These are phyloP conservation scores for Lomographa bimaculata DNA, from an alignment of 2,888 invertebrate genomes.

Conservation along the genomic window DNA sequence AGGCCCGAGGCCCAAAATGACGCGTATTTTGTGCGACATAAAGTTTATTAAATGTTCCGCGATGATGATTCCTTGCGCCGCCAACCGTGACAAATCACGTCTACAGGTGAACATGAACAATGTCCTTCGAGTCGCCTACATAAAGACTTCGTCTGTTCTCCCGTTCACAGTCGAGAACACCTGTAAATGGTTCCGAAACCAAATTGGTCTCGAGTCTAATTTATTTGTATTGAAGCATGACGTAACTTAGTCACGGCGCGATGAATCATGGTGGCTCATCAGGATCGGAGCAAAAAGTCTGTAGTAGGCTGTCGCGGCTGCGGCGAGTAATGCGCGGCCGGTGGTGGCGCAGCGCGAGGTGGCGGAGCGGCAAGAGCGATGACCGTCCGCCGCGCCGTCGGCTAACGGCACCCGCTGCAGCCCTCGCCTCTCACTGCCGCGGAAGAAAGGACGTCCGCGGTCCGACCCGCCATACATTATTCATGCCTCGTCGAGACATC, in stretches of 20 bases:
- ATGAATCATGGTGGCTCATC: slow-evolving; percentile 28
- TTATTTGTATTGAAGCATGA: slow-evolving; percentile 17
- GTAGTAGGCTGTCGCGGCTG: slow-evolving; percentile 7
- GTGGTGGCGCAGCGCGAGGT: slow-evolving; percentile 43
- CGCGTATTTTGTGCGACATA: slow-evolving; percentile 6
- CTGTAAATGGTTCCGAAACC: slow-evolving; percentile 11
- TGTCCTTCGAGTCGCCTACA: slow-evolving; percentile 21
- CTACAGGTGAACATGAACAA: slow-evolving; percentile 54
- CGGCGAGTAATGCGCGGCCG: slow-evolving; percentile 34
- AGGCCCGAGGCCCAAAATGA: no score
- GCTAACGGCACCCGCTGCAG: slow-evolving; percentile 65
- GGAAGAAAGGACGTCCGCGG: slow-evolving; percentile 40
- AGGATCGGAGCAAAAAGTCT: slow-evolving; percentile 19
- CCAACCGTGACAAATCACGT: slow-evolving; percentile 49
- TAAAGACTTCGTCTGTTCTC: not conserved
- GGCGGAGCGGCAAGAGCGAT: slow-evolving; percentile 72
- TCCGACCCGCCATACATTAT: slow-evolving; percentile 22
- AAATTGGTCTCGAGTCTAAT: slow-evolving; percentile 15
- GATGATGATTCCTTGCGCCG: slow-evolving; percentile 4
- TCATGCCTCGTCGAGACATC: no score
- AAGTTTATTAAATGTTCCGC: slow-evolving; percentile 11
- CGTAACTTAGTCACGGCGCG: slow-evolving; percentile 27
- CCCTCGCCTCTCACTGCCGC: slow-evolving; percentile 47
- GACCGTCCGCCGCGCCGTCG: slow-evolving; percentile 53
- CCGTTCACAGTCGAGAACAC: not conserved